phyloP scores from a whole-genome alignment of 2,888 invertebrate genomes.

The Dione vanillae region DNA sequence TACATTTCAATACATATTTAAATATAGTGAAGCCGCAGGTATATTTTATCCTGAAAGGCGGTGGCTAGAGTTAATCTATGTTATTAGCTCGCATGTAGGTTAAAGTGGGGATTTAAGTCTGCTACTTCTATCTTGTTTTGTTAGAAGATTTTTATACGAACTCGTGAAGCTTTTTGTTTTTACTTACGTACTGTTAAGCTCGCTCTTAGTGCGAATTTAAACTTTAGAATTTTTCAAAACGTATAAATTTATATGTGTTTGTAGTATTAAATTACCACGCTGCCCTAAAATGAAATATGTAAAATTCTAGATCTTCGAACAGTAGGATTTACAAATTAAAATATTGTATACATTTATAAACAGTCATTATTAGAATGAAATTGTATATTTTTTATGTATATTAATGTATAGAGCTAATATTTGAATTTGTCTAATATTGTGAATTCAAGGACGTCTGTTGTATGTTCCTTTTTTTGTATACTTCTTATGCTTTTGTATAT shows the following conservation, averaged over 20 bases:
- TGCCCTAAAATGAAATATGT: not conserved
- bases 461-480: too few relatives aligned
- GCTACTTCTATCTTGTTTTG: constrained; percentile 25
- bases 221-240: not conserved
- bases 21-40: constrained; percentile 29
- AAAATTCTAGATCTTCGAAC: too few relatives aligned
- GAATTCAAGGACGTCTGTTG: too few relatives aligned
- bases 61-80: constrained; percentile 35
- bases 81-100: constrained; percentile 38
- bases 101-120: constrained; percentile 29
- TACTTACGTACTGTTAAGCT: constrained; percentile 8
- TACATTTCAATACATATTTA: too few relatives aligned
- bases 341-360: too few relatives aligned
- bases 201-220: constrained; percentile 10
- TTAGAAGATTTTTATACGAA: constrained; percentile 21
- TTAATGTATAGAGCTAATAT: too few relatives aligned
- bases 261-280: not conserved
- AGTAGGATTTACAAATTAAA: too few relatives aligned
- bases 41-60: constrained; percentile 31
- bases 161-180: constrained; percentile 13
- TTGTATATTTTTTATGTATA: too few relatives aligned
- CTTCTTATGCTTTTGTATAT: too few relatives aligned
- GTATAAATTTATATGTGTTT: constrained; percentile 1
- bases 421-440: too few relatives aligned
- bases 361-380: too few relatives aligned